A percentile compares a stretch with the other conserved stretches of the same genome.
These are phyloP conservation scores for Nemotelus nigrinus DNA, from an alignment of 2,888 invertebrate species.

Conservation along the genomic window DNA sequence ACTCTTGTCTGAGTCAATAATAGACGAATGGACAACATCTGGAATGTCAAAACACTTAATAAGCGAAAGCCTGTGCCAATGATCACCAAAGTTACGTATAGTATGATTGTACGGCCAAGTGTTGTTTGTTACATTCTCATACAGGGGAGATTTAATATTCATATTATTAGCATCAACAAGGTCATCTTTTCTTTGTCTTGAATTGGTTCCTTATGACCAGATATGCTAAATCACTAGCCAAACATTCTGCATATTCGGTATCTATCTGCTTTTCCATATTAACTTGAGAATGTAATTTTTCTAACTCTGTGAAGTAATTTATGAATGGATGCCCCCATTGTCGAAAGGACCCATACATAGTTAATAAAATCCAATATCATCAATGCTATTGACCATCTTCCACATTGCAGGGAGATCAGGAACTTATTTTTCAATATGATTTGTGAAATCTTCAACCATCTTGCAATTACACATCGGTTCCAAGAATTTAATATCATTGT, in stretches of 20 bases:
- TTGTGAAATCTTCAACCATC: neutral
- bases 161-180: neutral
- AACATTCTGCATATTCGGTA: neutral
- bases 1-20: neutral
- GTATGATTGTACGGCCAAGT: neutral
- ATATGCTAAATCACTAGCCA: slow-evolving; percentile 1
- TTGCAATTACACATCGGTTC: neutral
- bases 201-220: neutral
- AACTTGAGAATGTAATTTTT: neutral
- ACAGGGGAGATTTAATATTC: neutral
- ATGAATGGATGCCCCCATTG: neutral
- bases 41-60: neutral
- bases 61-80: neutral
- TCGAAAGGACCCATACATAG: neutral
- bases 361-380: neutral
- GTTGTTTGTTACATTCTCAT: neutral
- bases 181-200: neutral
- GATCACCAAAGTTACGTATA: neutral
- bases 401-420: too few species aligned
- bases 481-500: neutral
- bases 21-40: neutral
- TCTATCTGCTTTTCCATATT: neutral
- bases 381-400: too few species aligned
- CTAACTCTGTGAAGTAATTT: neutral
- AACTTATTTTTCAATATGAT: neutral